Conservation (phyloP, 1,140 invertebrate genomes). For the Conus betulinus region DNA sequence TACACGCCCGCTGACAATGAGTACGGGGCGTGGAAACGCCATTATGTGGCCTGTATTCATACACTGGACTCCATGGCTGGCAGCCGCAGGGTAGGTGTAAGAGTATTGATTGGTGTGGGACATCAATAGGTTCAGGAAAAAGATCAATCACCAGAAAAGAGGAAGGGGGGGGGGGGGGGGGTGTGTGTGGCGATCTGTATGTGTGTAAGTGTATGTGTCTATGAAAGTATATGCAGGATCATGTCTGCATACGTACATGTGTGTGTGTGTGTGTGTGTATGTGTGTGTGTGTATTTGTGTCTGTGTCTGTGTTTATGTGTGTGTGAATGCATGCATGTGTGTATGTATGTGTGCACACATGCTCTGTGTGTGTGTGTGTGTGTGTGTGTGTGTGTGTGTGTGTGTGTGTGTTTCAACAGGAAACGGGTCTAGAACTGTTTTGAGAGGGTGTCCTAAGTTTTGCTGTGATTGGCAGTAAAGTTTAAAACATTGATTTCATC, state of each 20-base stretch:
- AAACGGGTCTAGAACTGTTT: neutral
- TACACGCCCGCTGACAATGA: constrained; percentile 71
- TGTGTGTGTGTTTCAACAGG: neutral
- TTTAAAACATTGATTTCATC: too few relatives aligned
- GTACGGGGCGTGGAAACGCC: constrained; percentile 73
- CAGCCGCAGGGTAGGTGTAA: constrained; percentile 33
- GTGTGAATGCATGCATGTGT: neutral
- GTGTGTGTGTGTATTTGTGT: neutral
- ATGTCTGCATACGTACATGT: too few relatives aligned
- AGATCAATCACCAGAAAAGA: too few relatives aligned
- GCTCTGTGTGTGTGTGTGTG: neutral
- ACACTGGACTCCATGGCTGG: constrained; percentile 56
- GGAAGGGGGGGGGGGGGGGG: too few relatives aligned
- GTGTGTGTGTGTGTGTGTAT: neutral
- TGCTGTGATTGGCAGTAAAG: neutral
- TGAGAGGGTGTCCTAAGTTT: neutral
- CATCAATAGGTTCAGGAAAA: neutral
- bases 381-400: neutral
- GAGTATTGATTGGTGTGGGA: too few relatives aligned
- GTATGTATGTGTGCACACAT: too few relatives aligned
- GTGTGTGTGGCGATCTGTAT: neutral
- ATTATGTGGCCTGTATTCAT: constrained; percentile 69
- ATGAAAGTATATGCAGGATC: too few relatives aligned
- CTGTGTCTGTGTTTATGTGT: neutral
- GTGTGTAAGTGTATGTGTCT: neutral